Percentiles rank a stretch among this genome's conserved stretches.
phyloP scores from a whole-genome alignment of 2,888 invertebrate genomes.

The Aethes cnicana region DNA sequence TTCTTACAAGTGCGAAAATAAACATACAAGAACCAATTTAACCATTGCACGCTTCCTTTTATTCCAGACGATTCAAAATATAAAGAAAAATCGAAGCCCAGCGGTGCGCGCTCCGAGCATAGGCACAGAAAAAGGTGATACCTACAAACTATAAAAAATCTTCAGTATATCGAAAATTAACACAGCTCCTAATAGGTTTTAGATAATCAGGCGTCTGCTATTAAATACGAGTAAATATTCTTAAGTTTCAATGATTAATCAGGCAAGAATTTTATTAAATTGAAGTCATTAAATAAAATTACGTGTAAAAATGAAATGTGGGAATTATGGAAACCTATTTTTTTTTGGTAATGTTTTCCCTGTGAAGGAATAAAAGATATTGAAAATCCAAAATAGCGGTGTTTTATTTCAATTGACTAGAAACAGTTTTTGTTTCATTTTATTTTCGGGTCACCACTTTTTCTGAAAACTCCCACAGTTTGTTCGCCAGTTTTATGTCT shows the following conservation, averaged over 20 bases:
- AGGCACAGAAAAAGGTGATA: conserved; percentile 67
- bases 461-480: conserved; percentile 90
- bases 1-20: too few relatives aligned
- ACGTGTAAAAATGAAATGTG: background rate
- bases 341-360: background rate
- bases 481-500: conserved; percentile 85
- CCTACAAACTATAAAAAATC: background rate
- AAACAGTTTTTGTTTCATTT: background rate
- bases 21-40: too few relatives aligned
- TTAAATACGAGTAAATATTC: too few relatives aligned
- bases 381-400: background rate
- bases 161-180: conserved; percentile 1
- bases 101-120: conserved; percentile 67
- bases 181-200: background rate
- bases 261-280: too few relatives aligned
- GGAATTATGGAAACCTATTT: background rate
- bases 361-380: conserved; percentile 7
- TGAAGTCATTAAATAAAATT: background rate
- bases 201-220: background rate
- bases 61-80: conserved; percentile 65
- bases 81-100: conserved; percentile 68
- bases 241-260: too few relatives aligned
- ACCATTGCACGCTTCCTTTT: too few relatives aligned
- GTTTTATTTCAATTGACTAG: background rate
- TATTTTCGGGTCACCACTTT: conserved; percentile 23